Conservation (phyloP, 1,140 invertebrate genomes). For the Bombus huntii region DNA sequence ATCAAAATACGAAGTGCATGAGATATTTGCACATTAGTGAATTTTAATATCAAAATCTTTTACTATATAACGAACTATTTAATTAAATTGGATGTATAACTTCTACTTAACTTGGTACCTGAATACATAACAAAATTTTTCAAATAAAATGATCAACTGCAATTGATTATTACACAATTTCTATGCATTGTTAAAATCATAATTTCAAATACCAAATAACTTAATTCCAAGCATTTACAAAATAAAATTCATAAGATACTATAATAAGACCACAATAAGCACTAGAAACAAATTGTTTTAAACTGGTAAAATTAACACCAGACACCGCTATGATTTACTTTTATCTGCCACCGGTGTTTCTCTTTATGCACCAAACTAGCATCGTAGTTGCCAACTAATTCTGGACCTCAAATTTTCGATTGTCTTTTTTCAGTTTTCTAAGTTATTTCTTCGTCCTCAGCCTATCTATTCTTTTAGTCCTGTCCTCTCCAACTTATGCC, state of each 20-base stretch:
- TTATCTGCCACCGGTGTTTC: conserved; percentile 21
- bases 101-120: conserved; percentile 26
- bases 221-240: conserved; percentile 18
- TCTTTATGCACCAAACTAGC: conserved; percentile 25
- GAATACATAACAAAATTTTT: background rate
- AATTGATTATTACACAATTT: background rate
- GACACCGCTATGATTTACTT: conserved; percentile 57
- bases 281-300: conserved; percentile 37
- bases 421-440: background rate
- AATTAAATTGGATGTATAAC: conserved; percentile 2
- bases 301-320: conserved; percentile 58
- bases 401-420: conserved; percentile 3
- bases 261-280: conserved; percentile 28
- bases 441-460: conserved; percentile 48
- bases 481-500: conserved; percentile 46
- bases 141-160: background rate
- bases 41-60: background rate
- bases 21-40: conserved; percentile 22
- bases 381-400: conserved; percentile 45
- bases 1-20: conserved; percentile 34
- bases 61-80: background rate
- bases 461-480: conserved; percentile 47
- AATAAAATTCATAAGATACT: conserved; percentile 29
- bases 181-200: background rate
- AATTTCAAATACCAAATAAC: conserved; percentile 38